Evolutionary conservation across 2,888 invertebrate species (phyloP), one percentile per base, ranked within the genome.

Genomic region (Halictus ligatus): DNA sequence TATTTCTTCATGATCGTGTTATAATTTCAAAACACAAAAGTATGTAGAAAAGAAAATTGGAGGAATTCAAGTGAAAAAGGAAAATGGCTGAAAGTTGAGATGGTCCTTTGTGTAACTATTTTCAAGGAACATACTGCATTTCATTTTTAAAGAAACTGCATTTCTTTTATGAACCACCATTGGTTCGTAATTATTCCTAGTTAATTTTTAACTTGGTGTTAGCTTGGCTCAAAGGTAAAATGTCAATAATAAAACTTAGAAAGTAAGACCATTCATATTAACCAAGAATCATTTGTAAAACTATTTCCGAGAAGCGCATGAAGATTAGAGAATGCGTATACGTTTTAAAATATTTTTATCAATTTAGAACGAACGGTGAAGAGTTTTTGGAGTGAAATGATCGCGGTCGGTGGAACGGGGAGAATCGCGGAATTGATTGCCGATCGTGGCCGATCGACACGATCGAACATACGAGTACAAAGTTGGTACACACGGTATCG

Each of bases 391-490:
- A 64, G 29, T 5, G 64, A 29, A 29, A n/a, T 6, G 64, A 64
- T 29, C 29, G 18, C 15, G 4, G 2, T 29, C 64, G 15, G 7
- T 29, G 7, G 35, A 43, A 71, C 43, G 25, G 15, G 5, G 15
- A 69, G 72, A 54, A 79, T n/a, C 74, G 71, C 69, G 83, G 87
- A 81, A 75, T 60, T 60, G 58, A 80, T 89, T 73, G 75, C 21
- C 29, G 46, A 29, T 43, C n/a, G 69, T 58, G 54, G 78, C 50
- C 54, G 60, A 86, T 81, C 76, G 50, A 79, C 81, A 50, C 82
- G 79, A 81, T 80, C 43, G 64, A 40, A 78, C 81, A 40, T 78
- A 76, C 75, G 69, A 64, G 79, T 80, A 86, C 86, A 82, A 85
- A 81, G 78, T 78, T 76, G 50, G 64, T 81, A 69, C 81, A 46